phyloP scores from a whole-genome alignment of 2,113 vertebrate genomes.

The Xiphias gladius region DNA sequence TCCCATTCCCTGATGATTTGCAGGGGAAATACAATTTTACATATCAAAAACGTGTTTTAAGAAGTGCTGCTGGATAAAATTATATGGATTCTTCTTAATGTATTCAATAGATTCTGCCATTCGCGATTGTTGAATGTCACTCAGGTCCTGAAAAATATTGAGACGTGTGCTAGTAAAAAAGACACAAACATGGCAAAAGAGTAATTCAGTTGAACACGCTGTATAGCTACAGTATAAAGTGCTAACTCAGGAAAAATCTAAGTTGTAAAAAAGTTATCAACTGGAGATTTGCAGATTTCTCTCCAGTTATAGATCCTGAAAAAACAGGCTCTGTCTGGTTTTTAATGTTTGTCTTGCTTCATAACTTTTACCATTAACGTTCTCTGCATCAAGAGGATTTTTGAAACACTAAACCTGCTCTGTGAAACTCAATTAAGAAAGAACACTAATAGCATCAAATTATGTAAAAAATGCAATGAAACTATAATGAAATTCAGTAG shows the following conservation, averaged over 20 bases:
- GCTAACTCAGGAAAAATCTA: conserved; percentile 23
- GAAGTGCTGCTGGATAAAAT: conserved; percentile 45
- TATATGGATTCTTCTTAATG: conserved; percentile 68
- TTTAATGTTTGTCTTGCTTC: conserved; percentile 44
- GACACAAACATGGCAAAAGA: conserved; percentile 63
- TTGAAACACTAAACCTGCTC: conserved; percentile 32
- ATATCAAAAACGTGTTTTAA: conserved; percentile 45
- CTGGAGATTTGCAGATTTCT: conserved; percentile 30
- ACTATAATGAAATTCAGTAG: conserved; percentile 34
- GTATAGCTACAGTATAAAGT: conserved; percentile 23
- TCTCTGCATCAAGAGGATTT: conserved; percentile 30
- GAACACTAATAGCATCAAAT: conserved; percentile 41
- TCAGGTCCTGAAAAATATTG: conserved; percentile 79
- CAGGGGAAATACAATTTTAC: conserved; percentile 13
- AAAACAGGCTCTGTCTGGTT: conserved; percentile 2
- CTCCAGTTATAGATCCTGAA: conserved; percentile 23
- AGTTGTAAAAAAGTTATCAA: neutral
- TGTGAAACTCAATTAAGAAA: conserved; percentile 40
- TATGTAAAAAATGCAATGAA: conserved; percentile 2
- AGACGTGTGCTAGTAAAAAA: conserved; percentile 80
- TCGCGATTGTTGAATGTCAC: conserved; percentile 86
- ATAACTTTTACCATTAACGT: conserved; percentile 49
- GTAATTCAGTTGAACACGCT: conserved; percentile 36
- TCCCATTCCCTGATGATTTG: conserved; percentile 55
- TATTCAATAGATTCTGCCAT: conserved; percentile 97